Evolutionary conservation across 2,113 vertebrate genomes (phyloP), one percentile per base, ranked within the genome.

Genomic region (Oncorhynchus tshawytscha): DNA sequence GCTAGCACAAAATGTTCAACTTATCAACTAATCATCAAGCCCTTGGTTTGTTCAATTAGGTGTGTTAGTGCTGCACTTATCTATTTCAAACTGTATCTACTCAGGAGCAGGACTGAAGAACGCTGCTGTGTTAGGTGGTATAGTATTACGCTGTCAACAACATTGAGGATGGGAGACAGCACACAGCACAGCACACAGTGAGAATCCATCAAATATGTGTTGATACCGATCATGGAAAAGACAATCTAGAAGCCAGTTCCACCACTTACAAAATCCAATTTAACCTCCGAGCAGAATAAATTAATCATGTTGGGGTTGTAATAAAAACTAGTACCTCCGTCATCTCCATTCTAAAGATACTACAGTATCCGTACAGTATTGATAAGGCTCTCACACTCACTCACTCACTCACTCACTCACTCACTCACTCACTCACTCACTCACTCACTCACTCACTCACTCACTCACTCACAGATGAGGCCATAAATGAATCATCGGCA

Each of bases 401-500:
- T 60, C 25, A 3, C 18, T 68, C 67, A 3, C 69, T 69, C 67
- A 11, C 48, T 54, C 11, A 13, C 51, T 81, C 78, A 88, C 90
- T 90, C 91, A 88, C 81, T 81, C 78, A 88, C 90, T 90, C 91
- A 88, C 81, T 81, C 78, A 88, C 89, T 90, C 91, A 88, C 90
- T 90, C 91, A 88, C 81, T 81, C 78, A 88, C 90, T 90, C 91
- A 88, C 81, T 81, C 78, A 88, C 90, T 90, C 91, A 88, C 81
- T 27, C 29, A 4, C 29, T 4, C 29, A 29, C 29, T 31, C 29
- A 31, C 81, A 87, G 87, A 92, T 89, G 89, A 89, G 84, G 86
- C 86, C 77, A 82, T 92, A 85, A 91, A 93, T 92, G 82, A 92
- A 93, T 92, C 91, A 92, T 82, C 78, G 66, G 84, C 82, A 78